These are phyloP conservation scores for Mactra quadrangularis DNA, from an alignment of 1,140 invertebrate species.

Conservation along the genomic window DNA sequence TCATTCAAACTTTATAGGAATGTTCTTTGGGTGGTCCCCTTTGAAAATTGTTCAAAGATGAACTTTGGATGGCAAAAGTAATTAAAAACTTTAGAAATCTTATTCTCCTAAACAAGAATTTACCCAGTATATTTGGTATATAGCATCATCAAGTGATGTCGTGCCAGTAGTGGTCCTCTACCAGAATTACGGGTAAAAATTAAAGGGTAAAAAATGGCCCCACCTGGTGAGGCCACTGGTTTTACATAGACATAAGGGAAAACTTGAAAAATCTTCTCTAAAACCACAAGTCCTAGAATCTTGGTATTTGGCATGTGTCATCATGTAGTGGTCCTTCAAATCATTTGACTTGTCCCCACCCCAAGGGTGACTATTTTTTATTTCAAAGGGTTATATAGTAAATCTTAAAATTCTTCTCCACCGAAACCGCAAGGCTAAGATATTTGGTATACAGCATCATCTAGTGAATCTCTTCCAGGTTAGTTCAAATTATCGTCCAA, in stretches of 20 bases:
- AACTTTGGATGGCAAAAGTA: neutral
- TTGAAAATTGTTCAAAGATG: conserved; percentile 2
- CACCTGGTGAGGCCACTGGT: neutral
- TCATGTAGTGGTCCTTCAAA: no score
- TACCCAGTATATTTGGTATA: no score
- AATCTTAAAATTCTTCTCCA: no score
- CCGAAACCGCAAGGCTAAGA: no score
- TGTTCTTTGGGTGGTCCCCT: neutral
- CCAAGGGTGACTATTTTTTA: no score
- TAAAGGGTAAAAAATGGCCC: neutral
- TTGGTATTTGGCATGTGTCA: no score
- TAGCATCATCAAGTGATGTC: neutral
- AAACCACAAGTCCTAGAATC: neutral
- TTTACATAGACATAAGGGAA: neutral
- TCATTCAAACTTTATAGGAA: neutral
- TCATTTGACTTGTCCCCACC: no score
- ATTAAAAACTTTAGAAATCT: conserved; percentile 5
- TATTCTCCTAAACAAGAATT: no score
- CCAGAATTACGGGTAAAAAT: no score
- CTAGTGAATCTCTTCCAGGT: conserved; percentile 1
- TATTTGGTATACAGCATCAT: neutral
- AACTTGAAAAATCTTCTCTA: neutral
- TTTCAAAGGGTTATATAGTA: no score
- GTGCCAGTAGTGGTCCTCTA: neutral
- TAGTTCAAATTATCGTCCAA: neutral